Evolutionary conservation across 2,888 invertebrate genomes (phyloP), one percentile per base, ranked within the genome.

Genomic region (Nemotelus pantherinus): DNA sequence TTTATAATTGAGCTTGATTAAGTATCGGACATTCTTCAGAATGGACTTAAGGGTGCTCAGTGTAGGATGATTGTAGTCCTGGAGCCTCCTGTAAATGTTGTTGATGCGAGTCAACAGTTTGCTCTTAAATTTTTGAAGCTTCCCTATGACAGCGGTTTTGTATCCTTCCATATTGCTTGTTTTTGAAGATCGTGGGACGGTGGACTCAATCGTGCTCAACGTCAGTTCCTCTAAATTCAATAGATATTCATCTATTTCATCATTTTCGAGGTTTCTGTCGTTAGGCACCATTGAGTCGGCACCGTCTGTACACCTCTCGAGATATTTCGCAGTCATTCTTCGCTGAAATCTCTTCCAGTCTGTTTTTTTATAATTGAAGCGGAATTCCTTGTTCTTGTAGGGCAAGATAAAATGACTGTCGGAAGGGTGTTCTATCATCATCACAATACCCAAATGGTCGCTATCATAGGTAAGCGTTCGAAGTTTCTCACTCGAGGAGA

Each of bases 11-110:
- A 9, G 47, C 7, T 44, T 6, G 2, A 48, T 39, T n/a, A 68
- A 39, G 3, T 47, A 50, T 39, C 68, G 48, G 41, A 68, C 50
- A 48, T 68, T 68, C 5, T 50, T 68, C 5, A 68, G 68, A 3
- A 3, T 44, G 3, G 47, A 47, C 50, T 68, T 68, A 1, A 68
- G 44, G 7, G 10, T n/a, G 47, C n/a, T 39, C 25, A 50, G 47
- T 3, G 48, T 50, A 10, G 48, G 68, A 48, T 68, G 48, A 2
- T 68, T 68, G 68, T 48, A 68, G 68, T 68, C 68, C 68, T 50
- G n/a, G 9, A 68, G 39, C 25, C 68, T 48, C 39, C 76, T 58
- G 25, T 76, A 65, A 53, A 76, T 48, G 7, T 76, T 76, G 25
- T 65, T 48, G 41, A 76, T 25, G 10, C 41, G 60, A 1, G 57